Evolutionary conservation across 2,888 invertebrate genomes (phyloP), one percentile per base, ranked within the genome.

Genomic region (Hydroisotoma schaefferi): DNA sequence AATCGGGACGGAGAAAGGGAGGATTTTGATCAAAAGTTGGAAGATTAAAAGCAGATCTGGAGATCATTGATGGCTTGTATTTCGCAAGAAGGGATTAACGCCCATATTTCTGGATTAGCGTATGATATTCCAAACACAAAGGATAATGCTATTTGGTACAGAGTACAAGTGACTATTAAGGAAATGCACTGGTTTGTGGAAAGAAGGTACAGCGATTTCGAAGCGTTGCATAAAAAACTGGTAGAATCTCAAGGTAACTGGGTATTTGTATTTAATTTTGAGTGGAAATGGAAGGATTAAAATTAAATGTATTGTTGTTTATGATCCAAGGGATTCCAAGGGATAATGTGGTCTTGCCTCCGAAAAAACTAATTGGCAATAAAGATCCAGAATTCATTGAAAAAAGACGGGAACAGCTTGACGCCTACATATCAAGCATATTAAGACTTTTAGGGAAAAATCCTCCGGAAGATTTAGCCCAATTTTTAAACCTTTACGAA

Each of bases 281-380:
- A n/a, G 12, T 20, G 8, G n/a, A 8, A 44, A 15, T 44, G 46
- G 40, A 40, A 12, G 23, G 4, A 40, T 40, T 40, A 40, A 8
- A 38, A 6, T 44, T 18, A 44, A 44, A 12, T 44, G 18, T 1
- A 29, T 6, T 51, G 23, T 3, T 38, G 3, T 29, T 57, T 37
- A 25, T 22, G 40, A 20, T 27, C 38, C 12, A 18, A 71, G 71
- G 71, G 1, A 71, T 71, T 56, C 71, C 71, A 5, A 40, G 69
- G 20, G 69, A 69, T 38, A 70, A 68, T 59, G 58, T 71, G 2
- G 55, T 92, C 61, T 78, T 97, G 18, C 97, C 97, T 12, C 93
- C 93, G 0, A 97, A 98, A 78, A 94, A 94, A 79, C 82, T 92
- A 2, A 87, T 94, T 73, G 87, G 94, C 1, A 94, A 94, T 75